Base-by-base conservation (phyloP, 2,113 vertebrate genomes). In the Bungarus multicinctus region DNA sequence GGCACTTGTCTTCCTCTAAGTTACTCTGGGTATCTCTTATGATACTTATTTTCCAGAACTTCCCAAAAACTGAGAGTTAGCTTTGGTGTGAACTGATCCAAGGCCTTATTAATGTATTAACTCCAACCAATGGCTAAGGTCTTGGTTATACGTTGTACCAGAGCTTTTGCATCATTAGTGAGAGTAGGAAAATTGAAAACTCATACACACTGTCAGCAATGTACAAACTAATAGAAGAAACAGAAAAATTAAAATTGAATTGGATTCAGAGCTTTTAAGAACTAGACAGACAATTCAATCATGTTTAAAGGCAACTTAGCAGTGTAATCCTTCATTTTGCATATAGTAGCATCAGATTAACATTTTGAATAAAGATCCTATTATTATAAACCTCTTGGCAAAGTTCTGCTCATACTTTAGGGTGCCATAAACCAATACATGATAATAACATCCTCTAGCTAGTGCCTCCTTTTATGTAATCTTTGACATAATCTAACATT, bases 401-500 rank as follows among this genome's bases (percentile, higher is more conserved):
- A 45, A 12, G 45, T 50, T 27, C 45, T 9, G n/a, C 18, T 91
- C 52, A 69, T 39, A 45, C 52, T 74, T 89, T 53, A 20, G 55
- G 88, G 20, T 88, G 47, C 74, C 34, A 89, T 91, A 89, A 85
- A 86, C 43, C 88, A 60, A 91, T 60, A 54, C 53, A 89, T 60
- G 25, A n/a, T 93, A 18, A 93, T 93, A 89, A 60, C 54, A 14
- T 22, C 54, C 34, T 91, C 2, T 58, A 64, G 10, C 86, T 55
- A 58, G 50, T 85, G 25, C 9, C 18, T n/a, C 10, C 53, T 89
- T 57, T 93, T 27, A 58, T 88, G 52, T 34, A 93, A 88, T 81
- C 45, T 69, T 91, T 89, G 87, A 91, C 90, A 93, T 87, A 91
- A 91, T 60, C 90, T 64, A 89, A 91, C 85, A 57, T 47, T 93